Percentiles rank a stretch among this genome's conserved stretches.
phyloP scores from a whole-genome alignment of 2,113 vertebrate species.

The Bubo scandiacus region DNA sequence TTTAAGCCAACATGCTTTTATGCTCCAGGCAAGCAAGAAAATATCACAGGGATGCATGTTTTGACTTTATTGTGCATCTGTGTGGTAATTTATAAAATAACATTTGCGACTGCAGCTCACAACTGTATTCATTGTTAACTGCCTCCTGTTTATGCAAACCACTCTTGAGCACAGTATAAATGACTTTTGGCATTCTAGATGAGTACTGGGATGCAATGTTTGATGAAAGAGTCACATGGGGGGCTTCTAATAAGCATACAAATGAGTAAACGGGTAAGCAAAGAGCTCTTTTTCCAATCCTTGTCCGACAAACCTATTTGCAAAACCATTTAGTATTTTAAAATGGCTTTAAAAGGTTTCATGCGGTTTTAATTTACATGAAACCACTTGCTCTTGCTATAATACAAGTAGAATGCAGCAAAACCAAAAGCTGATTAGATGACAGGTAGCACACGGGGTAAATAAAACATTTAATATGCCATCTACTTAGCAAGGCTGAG shows the following conservation, averaged over 20 bases:
- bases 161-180: slow-evolving; percentile 56
- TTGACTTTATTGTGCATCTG: not conserved
- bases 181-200: slow-evolving; percentile 43
- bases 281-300: slow-evolving; percentile 54
- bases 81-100: slow-evolving; percentile 16
- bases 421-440: slow-evolving; percentile 66
- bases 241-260: slow-evolving; percentile 37
- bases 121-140: slow-evolving; percentile 43
- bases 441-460: slow-evolving; percentile 49
- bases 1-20: not conserved
- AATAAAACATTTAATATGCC: slow-evolving; percentile 63
- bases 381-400: slow-evolving; percentile 55
- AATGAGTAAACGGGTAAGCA: slow-evolving; percentile 58
- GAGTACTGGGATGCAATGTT: slow-evolving; percentile 50
- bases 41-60: not conserved
- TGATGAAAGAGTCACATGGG: slow-evolving; percentile 48
- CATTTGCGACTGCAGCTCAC: not conserved
- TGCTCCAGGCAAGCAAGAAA: not conserved
- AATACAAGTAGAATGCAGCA: slow-evolving; percentile 41
- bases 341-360: slow-evolving; percentile 61
- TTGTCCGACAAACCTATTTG: slow-evolving; percentile 61
- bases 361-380: slow-evolving; percentile 58
- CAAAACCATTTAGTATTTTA: slow-evolving; percentile 54
- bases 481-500: slow-evolving; percentile 16
- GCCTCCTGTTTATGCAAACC: slow-evolving; percentile 43